Conservation (phyloP, 2,113 vertebrate species). For the Malaclemys terrapin region DNA sequence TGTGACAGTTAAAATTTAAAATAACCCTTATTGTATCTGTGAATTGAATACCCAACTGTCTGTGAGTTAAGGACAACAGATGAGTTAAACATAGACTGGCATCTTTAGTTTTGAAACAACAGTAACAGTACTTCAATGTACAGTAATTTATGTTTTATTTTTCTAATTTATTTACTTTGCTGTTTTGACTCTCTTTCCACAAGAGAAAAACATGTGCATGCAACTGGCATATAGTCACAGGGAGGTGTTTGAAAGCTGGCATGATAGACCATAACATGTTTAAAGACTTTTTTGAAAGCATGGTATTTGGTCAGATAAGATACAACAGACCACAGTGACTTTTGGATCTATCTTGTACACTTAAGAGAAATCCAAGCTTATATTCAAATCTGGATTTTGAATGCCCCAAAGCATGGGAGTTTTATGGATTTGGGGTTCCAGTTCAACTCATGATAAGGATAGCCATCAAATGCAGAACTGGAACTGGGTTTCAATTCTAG, state of each 20-base stretch:
- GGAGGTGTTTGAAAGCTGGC: conserved; percentile 57
- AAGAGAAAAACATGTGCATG: conserved; percentile 67
- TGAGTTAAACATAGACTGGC: conserved; percentile 74
- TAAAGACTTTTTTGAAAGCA: conserved; percentile 51
- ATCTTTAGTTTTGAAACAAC: conserved; percentile 70
- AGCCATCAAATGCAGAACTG: conserved; percentile 55
- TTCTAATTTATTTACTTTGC: conserved; percentile 52
- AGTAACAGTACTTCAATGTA: conserved; percentile 14
- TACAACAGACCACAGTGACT: conserved; percentile 51
- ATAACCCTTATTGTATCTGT: conserved; percentile 76
- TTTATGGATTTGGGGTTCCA: not conserved
- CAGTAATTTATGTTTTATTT: conserved; percentile 24
- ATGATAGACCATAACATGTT: conserved; percentile 6
- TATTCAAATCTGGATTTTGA: conserved; percentile 58
- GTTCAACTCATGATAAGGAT: not conserved
- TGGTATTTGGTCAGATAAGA: conserved; percentile 25
- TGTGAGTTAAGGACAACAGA: conserved; percentile 47
- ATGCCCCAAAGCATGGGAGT: conserved; percentile 59
- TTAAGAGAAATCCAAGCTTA: conserved; percentile 46
- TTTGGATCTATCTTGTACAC: conserved; percentile 41
- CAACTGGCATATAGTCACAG: conserved; percentile 65
- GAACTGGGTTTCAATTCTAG: not conserved
- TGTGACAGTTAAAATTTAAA: conserved; percentile 74
- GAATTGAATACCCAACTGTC: conserved; percentile 68
- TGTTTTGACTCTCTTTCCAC: conserved; percentile 59